Evolutionary conservation across 2,888 invertebrate species (phyloP).

Genomic region (Apodemia hepburni): DNA sequence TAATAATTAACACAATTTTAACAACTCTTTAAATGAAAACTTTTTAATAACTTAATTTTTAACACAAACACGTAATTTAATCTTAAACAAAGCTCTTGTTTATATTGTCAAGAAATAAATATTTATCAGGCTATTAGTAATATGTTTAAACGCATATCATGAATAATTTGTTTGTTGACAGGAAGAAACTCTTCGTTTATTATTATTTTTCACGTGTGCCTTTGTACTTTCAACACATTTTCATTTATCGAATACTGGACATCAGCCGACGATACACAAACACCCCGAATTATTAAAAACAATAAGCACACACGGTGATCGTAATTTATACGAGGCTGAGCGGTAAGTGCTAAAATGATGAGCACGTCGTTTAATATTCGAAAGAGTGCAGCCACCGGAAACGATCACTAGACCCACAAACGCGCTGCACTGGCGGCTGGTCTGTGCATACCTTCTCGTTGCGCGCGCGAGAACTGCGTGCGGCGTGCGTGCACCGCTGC

Average conservation of each 20-base stretch:
- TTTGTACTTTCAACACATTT: slow-evolving; percentile 28
- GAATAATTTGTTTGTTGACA: slow-evolving; percentile 21
- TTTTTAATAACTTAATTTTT: too few relatives aligned
- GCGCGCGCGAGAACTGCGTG: slow-evolving; percentile 79
- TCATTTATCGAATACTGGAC: slow-evolving; percentile 17
- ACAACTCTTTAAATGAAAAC: slow-evolving; percentile 7
- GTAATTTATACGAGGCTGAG: slow-evolving; percentile 19
- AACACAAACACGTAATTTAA: slow-evolving; percentile 13
- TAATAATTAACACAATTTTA: slow-evolving; percentile 22
- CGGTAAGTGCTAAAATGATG: slow-evolving; percentile 10
- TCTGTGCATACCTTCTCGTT: slow-evolving; percentile 71
- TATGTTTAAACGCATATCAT: slow-evolving; percentile 25
- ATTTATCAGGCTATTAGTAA: slow-evolving; percentile 22
- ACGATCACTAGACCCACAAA: slow-evolving; percentile 53
- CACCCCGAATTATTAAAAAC: slow-evolving; percentile 24
- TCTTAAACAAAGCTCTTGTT: slow-evolving; percentile 14
- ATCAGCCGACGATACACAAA: slow-evolving; percentile 7
- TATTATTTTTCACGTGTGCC: not conserved
- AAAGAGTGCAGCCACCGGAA: slow-evolving; percentile 70
- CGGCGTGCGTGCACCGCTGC: slow-evolving; percentile 80
- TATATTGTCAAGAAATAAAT: slow-evolving; percentile 17
- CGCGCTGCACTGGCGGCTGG: slow-evolving; percentile 38
- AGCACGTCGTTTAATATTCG: slow-evolving; percentile 36
- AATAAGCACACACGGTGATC: slow-evolving; percentile 25
- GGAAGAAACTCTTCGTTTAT: slow-evolving; percentile 22